Evolutionary conservation across 2,888 invertebrate genomes (phyloP).

Genomic region (Noctua fimbriata): DNA sequence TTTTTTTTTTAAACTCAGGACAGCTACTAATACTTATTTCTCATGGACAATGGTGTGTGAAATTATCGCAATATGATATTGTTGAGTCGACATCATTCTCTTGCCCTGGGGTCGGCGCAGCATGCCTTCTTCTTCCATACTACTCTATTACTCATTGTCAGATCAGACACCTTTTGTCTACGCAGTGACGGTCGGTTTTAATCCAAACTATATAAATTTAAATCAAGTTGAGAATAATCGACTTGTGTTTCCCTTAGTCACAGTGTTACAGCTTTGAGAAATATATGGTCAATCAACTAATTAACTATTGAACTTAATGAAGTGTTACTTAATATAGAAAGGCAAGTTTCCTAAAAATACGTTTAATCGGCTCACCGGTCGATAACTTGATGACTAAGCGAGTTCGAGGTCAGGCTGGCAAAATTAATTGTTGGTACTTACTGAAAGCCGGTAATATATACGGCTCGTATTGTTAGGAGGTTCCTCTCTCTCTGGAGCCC

Average conservation of each 20-base stretch:
- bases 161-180: background rate
- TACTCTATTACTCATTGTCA: background rate
- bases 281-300: background rate
- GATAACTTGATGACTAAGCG: conserved; percentile 9
- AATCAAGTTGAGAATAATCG: no score
- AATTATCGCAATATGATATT: background rate
- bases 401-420: background rate
- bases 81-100: background rate
- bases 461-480: no score
- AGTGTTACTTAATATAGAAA: conserved; percentile 41
- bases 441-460: background rate
- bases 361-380: background rate
- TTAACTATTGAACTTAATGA: conserved; percentile 22
- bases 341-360: conserved; percentile 29
- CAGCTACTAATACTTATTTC: background rate
- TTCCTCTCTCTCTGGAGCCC: no score
- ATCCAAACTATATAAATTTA: background rate
- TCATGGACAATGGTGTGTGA: background rate
- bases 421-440: background rate
- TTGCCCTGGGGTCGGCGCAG: background rate
- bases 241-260: background rate
- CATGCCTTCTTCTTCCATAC: background rate
- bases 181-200: background rate
- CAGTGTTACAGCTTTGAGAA: background rate
- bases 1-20: background rate